Evolutionary conservation across 2,888 invertebrate species (phyloP).

Genomic region (Trichopria drosophilae): DNA sequence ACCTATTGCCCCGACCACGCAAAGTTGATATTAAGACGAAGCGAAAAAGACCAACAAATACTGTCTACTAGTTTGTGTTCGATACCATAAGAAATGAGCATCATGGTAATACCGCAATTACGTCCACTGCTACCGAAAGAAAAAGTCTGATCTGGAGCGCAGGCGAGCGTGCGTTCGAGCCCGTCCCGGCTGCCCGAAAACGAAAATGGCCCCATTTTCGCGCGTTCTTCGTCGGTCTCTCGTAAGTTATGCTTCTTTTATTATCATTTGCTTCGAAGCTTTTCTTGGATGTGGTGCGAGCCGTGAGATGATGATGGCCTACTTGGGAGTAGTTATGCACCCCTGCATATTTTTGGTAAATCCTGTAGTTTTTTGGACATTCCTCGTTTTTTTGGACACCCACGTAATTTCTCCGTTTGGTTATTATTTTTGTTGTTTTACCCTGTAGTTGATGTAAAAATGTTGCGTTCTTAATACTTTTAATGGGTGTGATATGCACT

Average conservation of each 20-base stretch:
- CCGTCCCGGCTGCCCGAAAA: conserved; percentile 34
- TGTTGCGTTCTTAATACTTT: too few species aligned
- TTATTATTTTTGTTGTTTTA: too few species aligned
- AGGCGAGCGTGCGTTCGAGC: conserved; percentile 51
- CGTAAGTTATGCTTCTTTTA: conserved; percentile 60
- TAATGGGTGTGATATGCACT: too few species aligned
- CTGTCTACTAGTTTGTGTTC: too few species aligned
- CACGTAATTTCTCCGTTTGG: too few species aligned
- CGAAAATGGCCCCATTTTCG: conserved; percentile 44
- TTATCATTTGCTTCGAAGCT: conserved; percentile 59
- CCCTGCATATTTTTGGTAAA: conserved; percentile 8
- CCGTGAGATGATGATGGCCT: conserved; percentile 19
- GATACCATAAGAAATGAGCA: too few species aligned
- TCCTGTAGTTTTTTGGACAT: conserved; percentile 7
- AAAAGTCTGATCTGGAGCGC: conserved; percentile 54
- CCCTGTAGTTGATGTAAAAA: too few species aligned
- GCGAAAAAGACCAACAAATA: too few species aligned
- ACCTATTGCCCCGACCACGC: too few species aligned
- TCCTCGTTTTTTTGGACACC: conserved; percentile 4
- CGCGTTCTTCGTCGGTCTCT: conserved; percentile 57
- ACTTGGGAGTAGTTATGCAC: conserved; percentile 3
- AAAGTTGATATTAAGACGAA: too few species aligned
- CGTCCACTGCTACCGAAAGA: too few species aligned
- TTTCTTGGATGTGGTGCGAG: conserved; percentile 52
- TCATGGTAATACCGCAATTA: too few species aligned